These are phyloP conservation scores for Paramormyrops hopkinsi DNA, from an alignment of 2,797 vertebrate genomes.

Conservation along the genomic window DNA sequence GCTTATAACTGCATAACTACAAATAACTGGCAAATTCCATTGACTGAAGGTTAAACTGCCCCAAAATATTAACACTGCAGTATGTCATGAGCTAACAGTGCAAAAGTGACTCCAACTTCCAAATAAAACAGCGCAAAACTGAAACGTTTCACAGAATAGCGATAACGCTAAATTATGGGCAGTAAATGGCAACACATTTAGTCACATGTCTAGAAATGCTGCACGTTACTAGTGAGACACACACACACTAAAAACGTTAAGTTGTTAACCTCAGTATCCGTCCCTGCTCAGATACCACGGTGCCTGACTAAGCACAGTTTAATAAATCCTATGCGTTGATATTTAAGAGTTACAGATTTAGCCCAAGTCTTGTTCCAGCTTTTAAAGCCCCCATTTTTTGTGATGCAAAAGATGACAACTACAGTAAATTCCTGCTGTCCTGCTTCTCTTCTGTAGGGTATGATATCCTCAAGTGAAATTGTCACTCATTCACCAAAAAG, in stretches of 20 bases:
- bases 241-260: background rate
- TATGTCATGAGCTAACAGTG: background rate
- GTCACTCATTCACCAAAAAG: background rate
- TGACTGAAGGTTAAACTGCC: background rate
- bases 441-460: background rate
- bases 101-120: background rate
- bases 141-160: background rate
- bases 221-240: background rate
- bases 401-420: background rate
- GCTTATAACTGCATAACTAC: background rate
- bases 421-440: background rate
- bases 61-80: background rate
- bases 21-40: background rate
- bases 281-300: background rate
- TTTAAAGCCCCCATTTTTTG: background rate
- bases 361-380: background rate
- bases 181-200: background rate
- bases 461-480: background rate
- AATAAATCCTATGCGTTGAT: background rate
- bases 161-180: background rate
- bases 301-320: slow-evolving; percentile 2
- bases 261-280: background rate
- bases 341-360: background rate
- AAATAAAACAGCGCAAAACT: background rate
- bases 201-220: background rate